Conservation (phyloP, 2,797 vertebrate species). For the Serranus cabrilla region DNA sequence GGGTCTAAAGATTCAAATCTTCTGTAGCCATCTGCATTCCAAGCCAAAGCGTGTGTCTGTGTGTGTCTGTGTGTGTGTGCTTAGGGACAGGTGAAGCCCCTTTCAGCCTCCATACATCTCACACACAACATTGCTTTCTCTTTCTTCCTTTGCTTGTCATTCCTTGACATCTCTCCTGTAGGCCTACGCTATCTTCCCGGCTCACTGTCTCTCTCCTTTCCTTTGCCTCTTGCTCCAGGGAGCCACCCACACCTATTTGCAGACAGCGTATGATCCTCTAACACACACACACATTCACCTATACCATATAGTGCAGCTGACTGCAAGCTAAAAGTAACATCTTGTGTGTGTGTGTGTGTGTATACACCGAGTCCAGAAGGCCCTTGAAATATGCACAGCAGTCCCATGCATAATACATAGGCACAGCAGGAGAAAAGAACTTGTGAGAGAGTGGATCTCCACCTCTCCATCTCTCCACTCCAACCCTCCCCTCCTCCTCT, state of each 20-base stretch:
- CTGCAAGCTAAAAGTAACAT: conserved; percentile 66
- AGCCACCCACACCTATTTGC: conserved; percentile 76
- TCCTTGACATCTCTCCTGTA: conserved; percentile 65
- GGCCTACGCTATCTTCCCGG: conserved; percentile 49
- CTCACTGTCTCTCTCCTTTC: conserved; percentile 55
- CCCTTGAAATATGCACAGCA: conserved; percentile 84
- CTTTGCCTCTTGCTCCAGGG: conserved; percentile 61
- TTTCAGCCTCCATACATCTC: conserved; percentile 31
- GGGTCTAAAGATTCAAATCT: neutral
- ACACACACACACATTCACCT: conserved; percentile 49
- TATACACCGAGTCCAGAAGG: conserved; percentile 76
- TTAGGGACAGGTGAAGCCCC: conserved; percentile 26
- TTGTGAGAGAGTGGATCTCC: conserved; percentile 76
- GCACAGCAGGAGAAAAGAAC: conserved; percentile 80
- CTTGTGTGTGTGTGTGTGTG: conserved; percentile 42
- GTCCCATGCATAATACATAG: conserved; percentile 84
- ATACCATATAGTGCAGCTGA: conserved; percentile 56
- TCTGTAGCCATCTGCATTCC: neutral
- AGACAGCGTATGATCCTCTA: conserved; percentile 63
- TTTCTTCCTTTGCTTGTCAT: conserved; percentile 43
- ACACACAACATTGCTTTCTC: conserved; percentile 32
- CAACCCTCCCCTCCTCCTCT: conserved; percentile 25
- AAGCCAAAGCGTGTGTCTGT: neutral
- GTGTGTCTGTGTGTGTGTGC: conserved; percentile 6
- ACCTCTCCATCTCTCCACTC: conserved; percentile 68